phyloP scores from a whole-genome alignment of 2,797 vertebrate genomes.

The Hafferia zeledoni region DNA sequence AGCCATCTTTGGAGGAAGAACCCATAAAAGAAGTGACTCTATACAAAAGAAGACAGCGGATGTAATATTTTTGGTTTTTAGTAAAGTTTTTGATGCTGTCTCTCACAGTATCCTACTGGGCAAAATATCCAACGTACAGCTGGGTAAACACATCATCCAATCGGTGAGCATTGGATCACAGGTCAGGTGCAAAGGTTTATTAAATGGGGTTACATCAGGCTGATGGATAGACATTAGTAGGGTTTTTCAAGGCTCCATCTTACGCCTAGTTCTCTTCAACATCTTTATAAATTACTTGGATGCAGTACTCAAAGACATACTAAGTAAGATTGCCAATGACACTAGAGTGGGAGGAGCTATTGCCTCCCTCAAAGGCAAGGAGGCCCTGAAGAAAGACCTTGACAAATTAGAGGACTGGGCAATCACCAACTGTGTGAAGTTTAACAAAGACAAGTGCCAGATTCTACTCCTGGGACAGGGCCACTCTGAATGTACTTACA shows the following conservation, averaged over 20 bases:
- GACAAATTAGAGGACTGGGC: neutral
- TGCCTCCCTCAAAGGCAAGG: neutral
- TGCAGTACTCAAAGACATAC: neutral
- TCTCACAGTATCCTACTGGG: neutral
- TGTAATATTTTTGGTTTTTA: neutral
- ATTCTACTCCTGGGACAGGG: neutral
- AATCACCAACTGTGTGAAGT: neutral
- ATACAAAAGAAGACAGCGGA: neutral
- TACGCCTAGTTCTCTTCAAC: neutral
- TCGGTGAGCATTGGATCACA: neutral
- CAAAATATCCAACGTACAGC: neutral
- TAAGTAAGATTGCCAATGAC: neutral
- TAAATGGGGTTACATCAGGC: neutral
- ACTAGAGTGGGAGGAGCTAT: neutral
- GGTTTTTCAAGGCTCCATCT: no score
- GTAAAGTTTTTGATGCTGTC: neutral
- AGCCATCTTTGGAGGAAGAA: neutral
- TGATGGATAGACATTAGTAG: neutral
- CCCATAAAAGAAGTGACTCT: neutral
- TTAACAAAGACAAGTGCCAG: neutral
- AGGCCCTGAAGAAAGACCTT: neutral
- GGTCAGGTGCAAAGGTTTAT: accelerated
- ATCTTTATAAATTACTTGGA: neutral
- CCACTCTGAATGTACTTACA: neutral
- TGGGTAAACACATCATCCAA: neutral